Evolutionary conservation across 2,797 vertebrate genomes (phyloP), one percentile per base, ranked within the genome.

Genomic region (Arctocebus calabarensis): DNA sequence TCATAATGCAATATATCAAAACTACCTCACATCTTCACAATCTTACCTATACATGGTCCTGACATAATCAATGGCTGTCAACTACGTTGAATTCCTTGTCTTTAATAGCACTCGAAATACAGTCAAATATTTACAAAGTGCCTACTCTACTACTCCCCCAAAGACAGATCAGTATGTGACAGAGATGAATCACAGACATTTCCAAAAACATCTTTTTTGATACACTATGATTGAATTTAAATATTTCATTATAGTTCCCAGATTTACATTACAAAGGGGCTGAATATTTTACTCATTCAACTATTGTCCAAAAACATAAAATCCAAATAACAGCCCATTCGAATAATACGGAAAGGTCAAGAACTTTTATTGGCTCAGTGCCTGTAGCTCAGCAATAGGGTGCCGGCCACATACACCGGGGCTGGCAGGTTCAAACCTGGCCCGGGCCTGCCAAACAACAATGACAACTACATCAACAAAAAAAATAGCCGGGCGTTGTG

Each of bases 91-190:
- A 20, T 62, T 79, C 20, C 17, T 89, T 81, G 71, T 79, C 43
- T 61, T 61, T 79, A 92, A 89, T 2, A 79, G 57, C 23, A 83
- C n/a, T 88, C n/a, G 81, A 64, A 94, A 81, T 91, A 68, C 43
- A 75, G 34, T 79, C 48, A 82, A 87, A 40, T 68, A 75, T 29
- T 59, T 79, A 94, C 43, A 43, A 34, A 84, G 29, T 71, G 7
- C 29, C 23, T 9, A 57, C 62, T 79, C 27, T 77, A 77, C 45
- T n/a, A n/a, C 16, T 77, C 66, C 55, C 13, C 45, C 22, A 66
- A 12, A 94, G 52, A 75, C 2, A 84, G n/a, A 52, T 37, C 89
- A 52, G 70, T 71, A 55, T 25, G 11, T 73, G 14, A 71, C 64
- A 73, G 57, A 83, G 87, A 40, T 11, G 22, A 81, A 48, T 59